Evolutionary conservation across 1,140 invertebrate species (phyloP).

Genomic region (Ruditapes philippinarum): DNA sequence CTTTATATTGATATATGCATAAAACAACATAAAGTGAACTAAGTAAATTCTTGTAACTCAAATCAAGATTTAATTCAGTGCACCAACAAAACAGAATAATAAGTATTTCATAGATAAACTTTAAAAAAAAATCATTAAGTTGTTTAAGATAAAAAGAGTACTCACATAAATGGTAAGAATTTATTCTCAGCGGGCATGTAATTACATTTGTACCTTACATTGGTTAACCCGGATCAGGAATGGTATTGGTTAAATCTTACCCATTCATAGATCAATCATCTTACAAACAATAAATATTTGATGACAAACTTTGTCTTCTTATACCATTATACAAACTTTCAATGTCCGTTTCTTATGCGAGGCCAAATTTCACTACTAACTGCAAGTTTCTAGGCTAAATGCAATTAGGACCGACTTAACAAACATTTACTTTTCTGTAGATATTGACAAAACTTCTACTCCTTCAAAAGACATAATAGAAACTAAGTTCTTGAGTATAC

Average conservation of each 20-base stretch:
- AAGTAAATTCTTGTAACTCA: too few relatives aligned
- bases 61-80: too few relatives aligned
- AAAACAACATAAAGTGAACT: too few relatives aligned
- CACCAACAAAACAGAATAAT: too few relatives aligned
- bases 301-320: constrained; percentile 19
- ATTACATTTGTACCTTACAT: neutral
- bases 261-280: neutral
- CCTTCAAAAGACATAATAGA: constrained; percentile 3
- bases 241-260: neutral
- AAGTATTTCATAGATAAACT: too few relatives aligned
- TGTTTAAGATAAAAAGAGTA: too few relatives aligned
- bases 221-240: neutral
- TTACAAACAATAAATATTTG: constrained; percentile 36
- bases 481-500: constrained; percentile 14
- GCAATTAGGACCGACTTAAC: constrained; percentile 40
- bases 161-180: too few relatives aligned
- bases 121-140: too few relatives aligned
- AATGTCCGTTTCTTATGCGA: neutral
- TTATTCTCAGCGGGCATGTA: neutral
- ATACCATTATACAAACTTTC: neutral
- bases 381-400: constrained; percentile 35
- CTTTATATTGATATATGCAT: too few relatives aligned
- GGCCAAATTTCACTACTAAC: neutral
- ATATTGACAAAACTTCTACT: constrained; percentile 28
- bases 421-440: constrained; percentile 51